Evolutionary conservation across 2,113 vertebrate species (phyloP).

Genomic region (Rhagologus leucostigma): DNA sequence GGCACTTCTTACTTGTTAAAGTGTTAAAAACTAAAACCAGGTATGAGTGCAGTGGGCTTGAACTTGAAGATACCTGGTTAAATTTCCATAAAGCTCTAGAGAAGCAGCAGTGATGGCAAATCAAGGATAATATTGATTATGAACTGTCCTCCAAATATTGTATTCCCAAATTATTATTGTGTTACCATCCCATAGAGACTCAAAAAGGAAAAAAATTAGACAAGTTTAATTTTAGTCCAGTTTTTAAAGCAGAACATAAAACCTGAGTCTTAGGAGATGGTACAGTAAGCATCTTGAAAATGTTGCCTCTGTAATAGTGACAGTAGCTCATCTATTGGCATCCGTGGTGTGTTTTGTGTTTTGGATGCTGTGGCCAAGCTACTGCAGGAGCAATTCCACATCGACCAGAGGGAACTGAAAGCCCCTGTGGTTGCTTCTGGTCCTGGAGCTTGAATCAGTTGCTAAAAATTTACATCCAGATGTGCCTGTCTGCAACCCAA

Average conservation of each 20-base stretch:
- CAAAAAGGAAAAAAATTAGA: not conserved
- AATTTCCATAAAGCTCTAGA: not conserved
- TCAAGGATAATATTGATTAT: not conserved
- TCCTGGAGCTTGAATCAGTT: not conserved
- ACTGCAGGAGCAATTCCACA: not conserved
- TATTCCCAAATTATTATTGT: not conserved
- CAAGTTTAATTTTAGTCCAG: not conserved
- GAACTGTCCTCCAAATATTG: not conserved
- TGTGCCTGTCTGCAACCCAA: not conserved
- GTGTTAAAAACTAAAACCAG: not conserved
- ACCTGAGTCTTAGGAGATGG: not conserved
- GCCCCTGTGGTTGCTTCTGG: not conserved
- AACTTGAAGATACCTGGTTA: not conserved
- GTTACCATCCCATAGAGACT: not conserved
- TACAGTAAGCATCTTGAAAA: not conserved
- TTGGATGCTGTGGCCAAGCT: not conserved
- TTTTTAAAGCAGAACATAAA: not conserved
- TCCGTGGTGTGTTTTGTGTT: not conserved
- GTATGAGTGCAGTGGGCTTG: not conserved
- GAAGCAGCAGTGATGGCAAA: not conserved
- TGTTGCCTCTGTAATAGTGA: not conserved
- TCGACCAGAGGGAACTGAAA: not conserved
- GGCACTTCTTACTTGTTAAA: not conserved
- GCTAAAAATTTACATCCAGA: not conserved
- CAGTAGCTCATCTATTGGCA: not conserved